Conservation (phyloP, 1,140 invertebrate species). For the Lithobius niger region DNA sequence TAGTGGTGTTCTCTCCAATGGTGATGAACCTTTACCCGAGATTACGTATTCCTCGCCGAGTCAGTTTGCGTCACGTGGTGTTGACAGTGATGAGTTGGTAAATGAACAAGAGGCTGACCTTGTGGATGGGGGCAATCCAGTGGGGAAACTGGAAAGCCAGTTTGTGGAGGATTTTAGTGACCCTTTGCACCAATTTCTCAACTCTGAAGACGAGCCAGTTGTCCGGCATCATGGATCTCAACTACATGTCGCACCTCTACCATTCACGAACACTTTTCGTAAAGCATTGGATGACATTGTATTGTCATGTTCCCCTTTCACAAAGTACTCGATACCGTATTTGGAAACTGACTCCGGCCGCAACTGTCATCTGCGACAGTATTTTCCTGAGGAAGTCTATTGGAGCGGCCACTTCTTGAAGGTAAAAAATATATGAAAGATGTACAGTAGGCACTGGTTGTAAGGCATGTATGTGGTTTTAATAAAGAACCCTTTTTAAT, state of each 20-base stretch:
- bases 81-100: too few relatives aligned
- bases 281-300: slow-evolving; percentile 56
- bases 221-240: slow-evolving; percentile 16
- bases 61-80: too few relatives aligned
- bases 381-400: slow-evolving; percentile 66
- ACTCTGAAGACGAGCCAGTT: slow-evolving; percentile 38
- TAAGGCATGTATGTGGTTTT: too few relatives aligned
- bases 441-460: too few relatives aligned
- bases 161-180: slow-evolving; percentile 56
- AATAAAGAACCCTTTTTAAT: too few relatives aligned
- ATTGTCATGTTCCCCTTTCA: slow-evolving; percentile 72
- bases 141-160: slow-evolving; percentile 39
- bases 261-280: slow-evolving; percentile 51
- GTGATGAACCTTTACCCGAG: too few relatives aligned
- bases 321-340: slow-evolving; percentile 72
- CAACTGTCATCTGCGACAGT: slow-evolving; percentile 56
- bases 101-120: too few relatives aligned
- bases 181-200: slow-evolving; percentile 52
- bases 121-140: slow-evolving; percentile 26
- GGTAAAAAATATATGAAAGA: slow-evolving; percentile 10
- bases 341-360: slow-evolving; percentile 70
- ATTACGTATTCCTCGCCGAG: too few relatives aligned
- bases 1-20: too few relatives aligned
- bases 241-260: slow-evolving; percentile 41
- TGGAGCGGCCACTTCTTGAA: slow-evolving; percentile 43